Conservation (phyloP, 2,113 vertebrate genomes). For the Apodemus sylvaticus region DNA sequence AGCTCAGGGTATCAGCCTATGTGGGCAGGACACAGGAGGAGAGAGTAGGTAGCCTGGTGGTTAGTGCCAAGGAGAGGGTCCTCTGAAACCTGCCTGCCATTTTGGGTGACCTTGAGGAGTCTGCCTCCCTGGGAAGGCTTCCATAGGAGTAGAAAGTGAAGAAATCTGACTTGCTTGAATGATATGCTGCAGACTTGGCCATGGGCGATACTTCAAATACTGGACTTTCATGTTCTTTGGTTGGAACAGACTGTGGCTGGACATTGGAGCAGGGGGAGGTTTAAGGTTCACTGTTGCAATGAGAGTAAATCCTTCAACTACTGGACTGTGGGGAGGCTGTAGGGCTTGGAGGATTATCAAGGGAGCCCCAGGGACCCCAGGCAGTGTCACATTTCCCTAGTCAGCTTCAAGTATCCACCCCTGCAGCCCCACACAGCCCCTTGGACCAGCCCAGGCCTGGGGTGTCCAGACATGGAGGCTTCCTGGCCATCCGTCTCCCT, state of each 20-base stretch:
- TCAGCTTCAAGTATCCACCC: too few species aligned
- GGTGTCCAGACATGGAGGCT: neutral
- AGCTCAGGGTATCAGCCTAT: neutral
- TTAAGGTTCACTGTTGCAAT: neutral
- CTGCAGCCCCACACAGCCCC: neutral
- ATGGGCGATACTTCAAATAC: neutral
- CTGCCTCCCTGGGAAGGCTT: neutral
- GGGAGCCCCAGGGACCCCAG: neutral
- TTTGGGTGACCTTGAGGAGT: constrained; percentile 63
- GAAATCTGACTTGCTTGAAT: neutral
- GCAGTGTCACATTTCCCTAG: neutral
- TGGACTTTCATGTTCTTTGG: neutral
- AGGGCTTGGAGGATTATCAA: neutral
- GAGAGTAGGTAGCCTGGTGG: neutral
- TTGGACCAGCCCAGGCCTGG: neutral
- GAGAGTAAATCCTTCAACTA: neutral
- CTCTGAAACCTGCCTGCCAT: neutral
- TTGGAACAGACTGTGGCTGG: neutral
- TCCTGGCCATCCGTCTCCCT: neutral
- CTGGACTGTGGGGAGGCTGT: neutral
- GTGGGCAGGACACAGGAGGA: neutral
- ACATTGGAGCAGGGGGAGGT: neutral
- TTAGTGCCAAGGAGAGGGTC: neutral
- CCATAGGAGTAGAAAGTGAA: neutral
- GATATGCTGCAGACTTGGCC: neutral